Base-by-base conservation (phyloP, 2,888 invertebrate species). In the Cantharis lateralis region DNA sequence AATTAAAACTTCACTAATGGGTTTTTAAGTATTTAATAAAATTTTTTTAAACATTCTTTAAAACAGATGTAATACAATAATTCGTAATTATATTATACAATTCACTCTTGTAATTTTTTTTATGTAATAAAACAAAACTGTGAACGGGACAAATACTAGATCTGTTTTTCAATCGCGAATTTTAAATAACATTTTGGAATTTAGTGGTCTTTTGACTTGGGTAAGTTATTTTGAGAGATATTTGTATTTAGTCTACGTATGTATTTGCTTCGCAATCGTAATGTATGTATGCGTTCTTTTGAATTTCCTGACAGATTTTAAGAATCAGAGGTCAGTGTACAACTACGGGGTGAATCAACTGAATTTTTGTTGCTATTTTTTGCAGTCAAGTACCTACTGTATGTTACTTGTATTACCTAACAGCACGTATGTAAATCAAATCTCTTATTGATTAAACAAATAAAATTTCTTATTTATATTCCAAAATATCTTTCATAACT, bases 291-390 rank as follows among this genome's bases (percentile, higher is more conserved):
- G 64, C 64, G 61, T 70, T 69, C 70, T 48, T 48, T 61, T 70
- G 74, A 70, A 70, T 66, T 70, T 70, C 70, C 70, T 74, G 74
- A 70, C 74, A 74, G 74, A 70, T 74, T 68, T 68, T 68, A 68
- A 26, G 68, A 68, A 68, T n/a, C 26, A 20, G 68, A 68, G 68
- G 20, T 68, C 68, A 68, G 20, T 68, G 68, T 24, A 68, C 68
- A 68, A 26, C 68, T 15, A 20, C 24, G 68, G 68, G 68, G 68
- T 68, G 68, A 68, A 68, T 26, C 68, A 68, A 68, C 68, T 68
- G 68, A 68, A 26, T 9, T 68, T 20, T 24, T 68, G 3, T 26
- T 20, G 68, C 26, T 68, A 20, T 68, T 68, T 26, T 15, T 20
- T 68, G 26, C 24, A 26, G 9, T 26, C 68, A 68, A 68, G 48